Base-by-base conservation (phyloP, 2,888 invertebrate genomes). In the Kuschelorhynchus macadamiae region DNA sequence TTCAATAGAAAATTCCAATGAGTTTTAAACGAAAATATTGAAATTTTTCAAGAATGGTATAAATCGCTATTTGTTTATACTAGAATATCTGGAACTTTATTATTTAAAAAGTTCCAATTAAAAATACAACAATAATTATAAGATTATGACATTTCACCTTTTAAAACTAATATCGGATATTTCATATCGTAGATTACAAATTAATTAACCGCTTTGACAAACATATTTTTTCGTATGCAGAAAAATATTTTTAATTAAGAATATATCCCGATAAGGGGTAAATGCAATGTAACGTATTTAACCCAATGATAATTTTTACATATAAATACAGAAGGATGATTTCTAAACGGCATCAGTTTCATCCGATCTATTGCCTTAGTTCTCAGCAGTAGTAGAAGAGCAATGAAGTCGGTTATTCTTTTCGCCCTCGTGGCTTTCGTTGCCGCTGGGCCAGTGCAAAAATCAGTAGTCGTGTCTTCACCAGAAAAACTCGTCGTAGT, bases 361-460 rank as follows among this genome's bases (percentile, higher is more conserved):
- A 52, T 44, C 39, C 44, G 36, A 32, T 14, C 21, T 21, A n/a
- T 47, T 61, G 39, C 30, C 17, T 17, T 44, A 53, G 61, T 67
- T 55, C 41, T 25, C 18, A 4, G 33, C 14, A 46, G 49, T n/a
- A 56, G 44, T 17, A 50, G 60, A 60, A 50, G 21, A 60, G 50
- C 60, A 41, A 67, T 62, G 67, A 62, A 67, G 52, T 57, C 57
- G 39, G 53, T 68, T 16, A 21, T 59, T 14, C 36, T 63, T 4
- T 18, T 63, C 4, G 62, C 62, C 59, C 18, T 68, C 9, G 62
- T 68, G 64, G 69, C 59, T 11, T 41, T 59, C 20, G 64, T 32
- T 14, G 63, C 69, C 16, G 63, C 69, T 1, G 47, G 42, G 17
- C 60, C 60, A 39, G 49, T 41, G 30, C 21, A 16, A 25, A 21